Conservation (phyloP, 2,113 vertebrate genomes). For the Equus przewalskii region DNA sequence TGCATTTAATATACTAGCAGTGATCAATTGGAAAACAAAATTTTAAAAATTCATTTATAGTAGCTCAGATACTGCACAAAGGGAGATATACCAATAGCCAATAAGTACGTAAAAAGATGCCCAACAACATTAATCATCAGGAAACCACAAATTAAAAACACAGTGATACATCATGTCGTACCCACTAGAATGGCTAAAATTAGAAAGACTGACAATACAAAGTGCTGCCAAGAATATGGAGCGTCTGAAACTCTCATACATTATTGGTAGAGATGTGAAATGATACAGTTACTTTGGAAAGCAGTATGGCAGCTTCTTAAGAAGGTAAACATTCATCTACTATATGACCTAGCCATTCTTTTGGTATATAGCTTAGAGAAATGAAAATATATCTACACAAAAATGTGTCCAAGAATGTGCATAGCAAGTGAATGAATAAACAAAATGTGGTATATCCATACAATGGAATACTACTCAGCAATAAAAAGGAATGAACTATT, state of each 20-base stretch:
- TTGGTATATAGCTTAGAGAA: neutral
- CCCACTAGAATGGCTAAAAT: neutral
- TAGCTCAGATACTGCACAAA: neutral
- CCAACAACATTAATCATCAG: neutral
- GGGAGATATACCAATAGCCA: neutral
- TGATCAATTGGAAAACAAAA: neutral
- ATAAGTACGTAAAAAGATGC: neutral
- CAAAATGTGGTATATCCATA: neutral
- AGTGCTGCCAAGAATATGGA: neutral
- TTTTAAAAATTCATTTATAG: neutral
- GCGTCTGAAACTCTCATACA: neutral
- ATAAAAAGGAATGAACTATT: neutral
- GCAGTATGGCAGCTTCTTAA: neutral
- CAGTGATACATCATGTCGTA: neutral
- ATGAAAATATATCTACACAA: neutral
- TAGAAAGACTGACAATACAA: neutral
- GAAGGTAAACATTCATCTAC: neutral
- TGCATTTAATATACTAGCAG: neutral
- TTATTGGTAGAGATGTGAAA: neutral
- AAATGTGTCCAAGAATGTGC: neutral
- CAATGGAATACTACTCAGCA: neutral
- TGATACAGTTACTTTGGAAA: neutral
- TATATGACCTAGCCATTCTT: neutral
- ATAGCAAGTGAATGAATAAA: neutral
- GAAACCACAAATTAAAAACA: slow-evolving; percentile 10